Evolutionary conservation across 64 coral and sea anemone genomes (phyloP).

Genomic region (Acropora yongei): DNA sequence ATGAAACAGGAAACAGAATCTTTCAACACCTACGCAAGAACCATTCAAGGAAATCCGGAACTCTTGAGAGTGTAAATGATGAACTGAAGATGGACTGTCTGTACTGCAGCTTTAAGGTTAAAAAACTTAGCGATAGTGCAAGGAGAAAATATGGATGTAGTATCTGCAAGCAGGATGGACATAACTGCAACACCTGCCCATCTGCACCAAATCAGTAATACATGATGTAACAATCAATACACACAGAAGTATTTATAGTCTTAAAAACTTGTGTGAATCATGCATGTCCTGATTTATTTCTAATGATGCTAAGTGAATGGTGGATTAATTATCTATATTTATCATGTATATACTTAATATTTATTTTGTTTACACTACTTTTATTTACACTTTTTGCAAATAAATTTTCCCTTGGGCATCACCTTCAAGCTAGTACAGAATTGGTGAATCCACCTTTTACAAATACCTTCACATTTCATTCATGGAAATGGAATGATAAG

Average conservation of each 20-base stretch:
- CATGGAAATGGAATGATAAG: slow-evolving; percentile 23
- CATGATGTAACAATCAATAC: too few species aligned
- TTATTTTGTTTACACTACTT: neutral
- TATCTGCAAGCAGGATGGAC: slow-evolving; percentile 31
- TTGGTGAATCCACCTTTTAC: slow-evolving; percentile 17
- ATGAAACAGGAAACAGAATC: slow-evolving; percentile 25
- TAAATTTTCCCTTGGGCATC: slow-evolving; percentile 23
- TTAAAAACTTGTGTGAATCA: too few species aligned
- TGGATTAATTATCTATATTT: too few species aligned
- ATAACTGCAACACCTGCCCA: slow-evolving; percentile 30
- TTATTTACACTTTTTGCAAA: slow-evolving; percentile 11
- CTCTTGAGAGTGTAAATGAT: slow-evolving; percentile 7
- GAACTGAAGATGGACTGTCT: slow-evolving; percentile 16
- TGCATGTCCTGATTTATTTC: too few species aligned
- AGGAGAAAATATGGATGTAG: slow-evolving; percentile 29
- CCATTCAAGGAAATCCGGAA: slow-evolving; percentile 29
- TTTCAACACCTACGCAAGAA: slow-evolving; percentile 1
- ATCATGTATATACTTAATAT: neutral
- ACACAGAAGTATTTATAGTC: too few species aligned
- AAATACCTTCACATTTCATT: slow-evolving; percentile 4
- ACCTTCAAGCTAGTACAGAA: neutral
- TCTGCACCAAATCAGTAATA: neutral
- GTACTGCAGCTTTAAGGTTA: slow-evolving; percentile 17
- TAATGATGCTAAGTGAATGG: too few species aligned
- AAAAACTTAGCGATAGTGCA: slow-evolving; percentile 18